These are phyloP conservation scores for Arrhopalites spinosus DNA, from an alignment of 2,888 invertebrate species.

Conservation along the genomic window DNA sequence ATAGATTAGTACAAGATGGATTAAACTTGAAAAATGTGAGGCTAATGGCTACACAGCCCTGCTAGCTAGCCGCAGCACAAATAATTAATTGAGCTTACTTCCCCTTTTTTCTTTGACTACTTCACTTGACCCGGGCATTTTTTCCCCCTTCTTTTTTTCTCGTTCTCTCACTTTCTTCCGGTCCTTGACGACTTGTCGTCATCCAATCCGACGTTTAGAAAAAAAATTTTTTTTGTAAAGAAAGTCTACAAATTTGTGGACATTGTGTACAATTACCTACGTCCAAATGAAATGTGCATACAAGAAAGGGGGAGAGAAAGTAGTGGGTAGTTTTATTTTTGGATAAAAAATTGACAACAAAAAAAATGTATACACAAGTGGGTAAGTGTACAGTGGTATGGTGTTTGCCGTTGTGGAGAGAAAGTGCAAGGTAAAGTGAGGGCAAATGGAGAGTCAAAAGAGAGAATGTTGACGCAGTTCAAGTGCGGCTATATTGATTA, in stretches of 20 bases:
- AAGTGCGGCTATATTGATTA: constrained; percentile 23
- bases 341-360: too few species aligned
- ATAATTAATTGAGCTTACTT: too few species aligned
- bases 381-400: background rate
- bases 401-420: background rate
- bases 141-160: background rate
- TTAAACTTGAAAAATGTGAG: too few species aligned
- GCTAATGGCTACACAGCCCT: background rate
- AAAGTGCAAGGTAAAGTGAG: background rate
- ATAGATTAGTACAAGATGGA: too few species aligned
- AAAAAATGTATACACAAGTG: background rate
- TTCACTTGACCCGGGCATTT: background rate
- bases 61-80: too few species aligned
- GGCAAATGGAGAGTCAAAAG: background rate
- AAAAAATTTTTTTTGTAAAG: too few species aligned
- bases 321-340: background rate
- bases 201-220: too few species aligned
- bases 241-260: too few species aligned
- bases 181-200: too few species aligned
- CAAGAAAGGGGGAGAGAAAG: background rate
- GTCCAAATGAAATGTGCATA: too few species aligned
- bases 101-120: background rate
- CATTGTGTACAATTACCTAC: too few species aligned
- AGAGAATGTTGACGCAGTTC: constrained; percentile 26
- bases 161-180: background rate